Evolutionary conservation across 2,888 invertebrate genomes (phyloP), one percentile per base, ranked within the genome.

Genomic region (Entomobrya proxima): DNA sequence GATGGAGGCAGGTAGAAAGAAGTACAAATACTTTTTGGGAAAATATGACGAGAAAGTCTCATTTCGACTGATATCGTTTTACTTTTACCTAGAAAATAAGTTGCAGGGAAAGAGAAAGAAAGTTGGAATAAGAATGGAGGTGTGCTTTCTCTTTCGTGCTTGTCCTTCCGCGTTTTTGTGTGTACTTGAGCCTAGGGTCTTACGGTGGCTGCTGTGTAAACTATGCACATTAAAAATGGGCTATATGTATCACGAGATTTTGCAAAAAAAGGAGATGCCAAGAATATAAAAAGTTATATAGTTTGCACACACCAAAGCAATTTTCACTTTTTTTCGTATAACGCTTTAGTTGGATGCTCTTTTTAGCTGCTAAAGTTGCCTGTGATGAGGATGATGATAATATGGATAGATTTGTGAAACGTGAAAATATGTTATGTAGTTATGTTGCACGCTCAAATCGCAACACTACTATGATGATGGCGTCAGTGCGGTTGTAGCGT

Each of bases 11-110:
- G 21, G 40, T 58, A 40, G 67, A 21, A 64, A 40, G 21, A 37
- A 40, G 37, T 40, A 67, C 40, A 67, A 67, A 40, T 40, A 67
- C 40, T 67, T 37, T 64, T 37, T n/a, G n/a, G 21, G 52, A 69
- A 80, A 80, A 80, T 72, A 72, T 69, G 69, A 69, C 55, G 72
- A 32, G 40, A 67, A 67, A 67, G 40, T 24, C n/a, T 67, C 21
- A 24, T 24, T 40, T 24, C 21, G 11, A 37, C 67, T 67, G 67
- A 67, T 67, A 67, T 67, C 37, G 67, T 21, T 40, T 67, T 67
- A 40, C 37, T 37, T 67, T 37, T n/a, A n/a, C n/a, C 21, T 13
- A 67, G 40, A 40, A 30, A 64, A 24, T 40, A 64, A 40, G 35
- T 64, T 35, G 37, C 32, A 64, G 35, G 64, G 7, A 47, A 2